Base-by-base conservation (phyloP, 2,888 invertebrate genomes). In the Diaphora mendica region DNA sequence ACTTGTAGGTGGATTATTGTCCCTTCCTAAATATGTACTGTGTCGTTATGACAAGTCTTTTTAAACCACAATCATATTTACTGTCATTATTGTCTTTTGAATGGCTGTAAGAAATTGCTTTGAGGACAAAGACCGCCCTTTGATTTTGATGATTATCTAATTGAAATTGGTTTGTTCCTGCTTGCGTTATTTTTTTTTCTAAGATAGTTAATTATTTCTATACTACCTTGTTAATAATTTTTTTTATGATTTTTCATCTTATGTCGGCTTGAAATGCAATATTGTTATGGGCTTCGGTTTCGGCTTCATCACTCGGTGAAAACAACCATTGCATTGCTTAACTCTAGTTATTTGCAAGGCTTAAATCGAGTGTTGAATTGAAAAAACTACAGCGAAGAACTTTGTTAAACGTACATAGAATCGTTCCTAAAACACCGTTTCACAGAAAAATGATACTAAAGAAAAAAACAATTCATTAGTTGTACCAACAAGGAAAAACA, bases 1-100 rank as follows among this genome's bases (percentile, higher is more conserved):
- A 55, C 26, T 68, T 73, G 65, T 66, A 70, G 35, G 26, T 65
- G 44, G 20, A 30, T 62, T 70, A 73, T 66, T 70, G 55, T 48
- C 62, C 48, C 33, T 64, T 44, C 48, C 44, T 44, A 42, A 44
- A 64, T 64, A 64, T 13, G n/a, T 30, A 51, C 23, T 23, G 62
- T 30, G 62, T 30, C 26, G 30, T 8, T 17, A 30, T 0, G 30
- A 17, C 62, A 44, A 48, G 17, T 26, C 35, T 30, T 59, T 62
- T 8, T 17, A 15, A 30, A 30, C 7, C 8, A 62, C 17, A 62
- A 62, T 62, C 17, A 30, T 15, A 17, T 62, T 30, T 7, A 17
- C 17, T 62, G 17, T 30, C 30, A 30, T 62, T 30, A 5, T 62
- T 30, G 30, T 17, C 15, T 30, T 5, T 62, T 26, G 30, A 62